Evolutionary conservation across 2,888 invertebrate genomes (phyloP), one percentile per base, ranked within the genome.

Genomic region (Aethes cnicana): DNA sequence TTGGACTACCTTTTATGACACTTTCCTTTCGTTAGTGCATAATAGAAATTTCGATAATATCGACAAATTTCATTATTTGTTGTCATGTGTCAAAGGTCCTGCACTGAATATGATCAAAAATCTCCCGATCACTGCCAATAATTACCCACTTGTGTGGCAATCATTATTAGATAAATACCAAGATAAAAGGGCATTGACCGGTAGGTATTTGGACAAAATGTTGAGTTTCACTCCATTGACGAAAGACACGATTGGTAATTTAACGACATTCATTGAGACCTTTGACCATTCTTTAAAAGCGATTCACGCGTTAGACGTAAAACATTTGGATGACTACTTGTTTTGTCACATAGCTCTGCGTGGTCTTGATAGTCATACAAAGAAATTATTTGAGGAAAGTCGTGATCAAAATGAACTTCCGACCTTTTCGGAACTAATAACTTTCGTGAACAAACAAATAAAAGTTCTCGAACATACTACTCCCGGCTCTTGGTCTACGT

Each of bases 201-300:
- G 21, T 5, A 21, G 21, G 21, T 21, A 21, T 21, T 7, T 21
- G 7, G 21, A 21, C 21, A 21, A 21, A 21, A 21, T 21, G 21
- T 7, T 21, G 21, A 21, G 4, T 21, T 21, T 21, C 7, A 21
- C 21, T 5, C 21, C 21, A 21, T 21, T 21, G 7, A 21, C 21
- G 4, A 21, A 21, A 7, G 21, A 21, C 7, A 21, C 21, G 4
- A 7, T 21, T 21, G 7, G 21, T 21, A 21, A 21, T 21, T 21
- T 21, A 21, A 21, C 21, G 21, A 5, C 21, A 21, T 52, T 54
- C 41, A 26, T 54, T 1, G 49, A 54, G 46, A 49, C 49, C 2
- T 49, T 46, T 30, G 54, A 54, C 12, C 54, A 54, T 41, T 49
- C 49, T 3, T 32, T 39, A n/a, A 49, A 49, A 28, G 54, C 49